phyloP scores from a whole-genome alignment of 1,140 invertebrate species.

The Papilio helenus region DNA sequence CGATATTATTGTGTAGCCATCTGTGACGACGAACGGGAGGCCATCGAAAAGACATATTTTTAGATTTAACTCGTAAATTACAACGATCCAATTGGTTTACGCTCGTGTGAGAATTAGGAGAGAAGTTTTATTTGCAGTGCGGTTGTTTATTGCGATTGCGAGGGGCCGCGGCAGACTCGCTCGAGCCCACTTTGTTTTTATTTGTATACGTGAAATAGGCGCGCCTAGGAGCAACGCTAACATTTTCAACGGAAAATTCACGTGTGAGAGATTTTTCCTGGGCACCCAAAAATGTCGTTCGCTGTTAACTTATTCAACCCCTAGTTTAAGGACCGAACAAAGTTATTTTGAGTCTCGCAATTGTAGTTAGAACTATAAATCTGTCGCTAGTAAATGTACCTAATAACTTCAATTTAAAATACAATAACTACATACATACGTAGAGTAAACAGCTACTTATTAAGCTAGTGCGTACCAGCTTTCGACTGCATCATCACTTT shows the following conservation, averaged over 20 bases:
- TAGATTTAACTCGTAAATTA: slow-evolving; percentile 81
- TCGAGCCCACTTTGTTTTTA: slow-evolving; percentile 45
- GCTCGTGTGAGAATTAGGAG: slow-evolving; percentile 75
- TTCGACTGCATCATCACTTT: too few relatives aligned
- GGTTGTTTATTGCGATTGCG: slow-evolving; percentile 61
- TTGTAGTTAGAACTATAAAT: not conserved
- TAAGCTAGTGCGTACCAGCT: too few relatives aligned
- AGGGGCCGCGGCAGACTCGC: slow-evolving; percentile 38
- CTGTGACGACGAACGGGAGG: slow-evolving; percentile 68
- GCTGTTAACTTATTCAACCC: not conserved
- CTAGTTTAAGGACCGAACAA: not conserved
- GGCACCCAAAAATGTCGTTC: not conserved
- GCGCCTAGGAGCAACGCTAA: not conserved
- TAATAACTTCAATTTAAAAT: not conserved
- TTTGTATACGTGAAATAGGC: slow-evolving; percentile 40
- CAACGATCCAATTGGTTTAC: slow-evolving; percentile 77
- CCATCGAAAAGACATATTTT: slow-evolving; percentile 79
- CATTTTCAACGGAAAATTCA: slow-evolving; percentile 31
- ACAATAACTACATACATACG: too few relatives aligned
- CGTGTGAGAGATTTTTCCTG: slow-evolving; percentile 26
- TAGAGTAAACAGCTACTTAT: too few relatives aligned
- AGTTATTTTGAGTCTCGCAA: not conserved
- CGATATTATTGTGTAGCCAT: slow-evolving; percentile 78
- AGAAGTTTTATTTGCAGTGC: slow-evolving; percentile 69
- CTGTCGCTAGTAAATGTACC: not conserved